Conservation (phyloP, 2,113 vertebrate genomes). For the Microcebus jonahi region DNA sequence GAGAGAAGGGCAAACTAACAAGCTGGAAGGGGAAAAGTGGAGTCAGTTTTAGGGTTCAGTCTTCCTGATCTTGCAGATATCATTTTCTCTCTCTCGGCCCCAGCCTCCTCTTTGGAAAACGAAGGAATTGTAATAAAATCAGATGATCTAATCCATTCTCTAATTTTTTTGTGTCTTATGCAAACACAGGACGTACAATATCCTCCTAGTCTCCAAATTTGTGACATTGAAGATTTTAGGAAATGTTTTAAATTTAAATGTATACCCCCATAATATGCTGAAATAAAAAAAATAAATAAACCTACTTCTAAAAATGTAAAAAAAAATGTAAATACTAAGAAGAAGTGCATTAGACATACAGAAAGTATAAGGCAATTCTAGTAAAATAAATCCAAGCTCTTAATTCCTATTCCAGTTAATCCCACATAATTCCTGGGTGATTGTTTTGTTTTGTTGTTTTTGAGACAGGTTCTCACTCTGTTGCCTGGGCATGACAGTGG, state of each 20-base stretch:
- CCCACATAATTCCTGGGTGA: neutral
- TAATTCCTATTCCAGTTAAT: neutral
- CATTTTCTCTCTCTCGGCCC: neutral
- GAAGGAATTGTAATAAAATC: neutral
- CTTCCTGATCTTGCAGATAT: neutral
- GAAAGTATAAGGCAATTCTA: neutral
- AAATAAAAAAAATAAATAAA: no score
- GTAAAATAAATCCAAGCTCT: neutral
- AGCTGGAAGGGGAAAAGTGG: neutral
- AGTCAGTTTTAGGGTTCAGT: neutral
- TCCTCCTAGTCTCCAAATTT: neutral
- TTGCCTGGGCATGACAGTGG: no score
- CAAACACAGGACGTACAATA: neutral
- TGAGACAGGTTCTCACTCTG: no score
- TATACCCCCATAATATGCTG: neutral
- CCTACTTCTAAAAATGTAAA: no score
- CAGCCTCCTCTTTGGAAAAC: constrained; percentile 11
- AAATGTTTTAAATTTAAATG: constrained; percentile 1
- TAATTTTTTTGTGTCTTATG: neutral
- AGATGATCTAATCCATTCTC: neutral
- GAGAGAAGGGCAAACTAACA: neutral
- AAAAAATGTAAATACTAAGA: neutral
- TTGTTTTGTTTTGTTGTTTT: no score
- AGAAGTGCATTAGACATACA: neutral
- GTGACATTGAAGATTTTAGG: neutral